Percentiles rank a stretch among this genome's conserved stretches.
These are phyloP conservation scores for Chlorospingus flavigularis DNA, from an alignment of 2,797 vertebrate genomes.

Conservation along the genomic window DNA sequence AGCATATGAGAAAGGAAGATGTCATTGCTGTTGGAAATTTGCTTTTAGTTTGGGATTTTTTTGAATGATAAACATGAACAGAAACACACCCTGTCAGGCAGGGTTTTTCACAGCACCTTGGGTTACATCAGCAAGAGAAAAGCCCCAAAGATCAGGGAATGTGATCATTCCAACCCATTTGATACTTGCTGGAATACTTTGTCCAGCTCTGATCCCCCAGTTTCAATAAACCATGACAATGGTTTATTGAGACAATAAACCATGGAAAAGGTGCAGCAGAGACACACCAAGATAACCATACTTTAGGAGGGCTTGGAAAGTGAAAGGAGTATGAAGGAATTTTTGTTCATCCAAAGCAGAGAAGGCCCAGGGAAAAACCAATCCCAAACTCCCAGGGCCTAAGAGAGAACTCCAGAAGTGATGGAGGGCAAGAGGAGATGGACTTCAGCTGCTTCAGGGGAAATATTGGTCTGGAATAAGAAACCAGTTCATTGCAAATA, in stretches of 20 bases:
- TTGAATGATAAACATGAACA: accelerated
- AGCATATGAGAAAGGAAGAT: background rate
- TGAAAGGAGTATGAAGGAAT: background rate
- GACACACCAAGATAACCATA: background rate
- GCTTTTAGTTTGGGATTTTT: background rate
- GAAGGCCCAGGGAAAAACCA: background rate
- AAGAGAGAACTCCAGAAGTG: background rate
- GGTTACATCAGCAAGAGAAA: background rate
- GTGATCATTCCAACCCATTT: background rate
- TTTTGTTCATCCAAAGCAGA: background rate
- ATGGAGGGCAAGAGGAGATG: background rate
- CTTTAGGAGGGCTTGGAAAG: accelerated
- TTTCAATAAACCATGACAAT: background rate
- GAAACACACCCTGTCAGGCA: background rate
- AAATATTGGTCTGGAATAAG: background rate
- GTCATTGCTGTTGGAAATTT: background rate
- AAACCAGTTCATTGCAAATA: background rate
- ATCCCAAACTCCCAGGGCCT: background rate
- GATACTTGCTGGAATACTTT: background rate
- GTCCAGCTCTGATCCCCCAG: background rate
- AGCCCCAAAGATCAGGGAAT: background rate
- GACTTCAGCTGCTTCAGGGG: background rate
- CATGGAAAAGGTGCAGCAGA: background rate
- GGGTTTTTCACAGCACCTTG: background rate
- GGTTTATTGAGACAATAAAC: background rate